Percentiles rank a stretch among this genome's conserved stretches.
phyloP scores from a whole-genome alignment of 1,140 invertebrate species.

The Dendrolimus punctatus region DNA sequence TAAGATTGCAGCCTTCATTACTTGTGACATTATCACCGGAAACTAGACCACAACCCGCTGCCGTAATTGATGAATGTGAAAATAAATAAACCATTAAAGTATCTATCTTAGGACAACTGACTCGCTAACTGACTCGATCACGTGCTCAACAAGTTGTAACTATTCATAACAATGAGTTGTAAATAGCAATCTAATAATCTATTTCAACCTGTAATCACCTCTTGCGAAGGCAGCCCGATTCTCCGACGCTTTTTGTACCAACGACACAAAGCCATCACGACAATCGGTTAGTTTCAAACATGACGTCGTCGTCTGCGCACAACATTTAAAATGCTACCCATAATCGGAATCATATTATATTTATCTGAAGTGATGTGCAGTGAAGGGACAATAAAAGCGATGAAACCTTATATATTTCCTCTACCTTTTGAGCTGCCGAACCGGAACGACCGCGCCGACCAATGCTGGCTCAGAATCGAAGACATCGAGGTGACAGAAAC shows the following conservation, averaged over 20 bases:
- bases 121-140: neutral
- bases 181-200: constrained; percentile 35
- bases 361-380: constrained; percentile 20
- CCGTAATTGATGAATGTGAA: too few relatives aligned
- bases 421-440: constrained; percentile 51
- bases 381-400: constrained; percentile 18
- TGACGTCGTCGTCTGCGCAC: constrained; percentile 33
- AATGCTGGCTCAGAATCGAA: constrained; percentile 58
- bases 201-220: constrained; percentile 41
- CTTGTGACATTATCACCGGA: neutral
- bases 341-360: constrained; percentile 26
- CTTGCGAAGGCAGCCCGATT: constrained; percentile 33
- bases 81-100: too few relatives aligned
- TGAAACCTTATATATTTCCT: constrained; percentile 39
- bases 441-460: constrained; percentile 53
- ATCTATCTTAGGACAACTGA: neutral
- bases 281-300: constrained; percentile 50
- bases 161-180: constrained; percentile 27
- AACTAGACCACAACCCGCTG: neutral
- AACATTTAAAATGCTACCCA: constrained; percentile 62
- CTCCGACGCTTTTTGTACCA: constrained; percentile 37
- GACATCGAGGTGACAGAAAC: constrained; percentile 49
- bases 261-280: constrained; percentile 29
- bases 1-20: constrained; percentile 1
- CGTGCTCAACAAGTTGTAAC: constrained; percentile 3